Base-by-base conservation (phyloP, 2,888 invertebrate genomes). In the Drosophila longiperda region DNA sequence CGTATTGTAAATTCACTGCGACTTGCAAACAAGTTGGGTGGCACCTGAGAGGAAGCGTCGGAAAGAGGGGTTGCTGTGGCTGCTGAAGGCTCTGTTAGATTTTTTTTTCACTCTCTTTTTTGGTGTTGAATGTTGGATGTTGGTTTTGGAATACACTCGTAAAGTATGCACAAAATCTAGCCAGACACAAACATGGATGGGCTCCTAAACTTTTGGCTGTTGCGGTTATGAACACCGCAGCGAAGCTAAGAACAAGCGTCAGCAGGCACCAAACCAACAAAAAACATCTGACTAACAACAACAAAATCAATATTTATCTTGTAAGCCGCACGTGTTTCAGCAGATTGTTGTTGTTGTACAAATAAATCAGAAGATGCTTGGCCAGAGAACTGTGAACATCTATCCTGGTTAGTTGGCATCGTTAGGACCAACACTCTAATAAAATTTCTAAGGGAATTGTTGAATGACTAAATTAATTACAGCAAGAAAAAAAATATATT, bases 291-390 rank as follows among this genome's bases (percentile, higher is more conserved):
- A 63, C 52, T 61, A 76, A 58, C 73, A 80, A 58, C 81, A 81
- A 72, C 71, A 87, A 80, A 85, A 84, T 89, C 85, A 87, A 85
- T 85, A 85, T 85, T 89, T 84, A 71, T 84, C 84, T 85, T 89
- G 89, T 89, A 83, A 83, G 77, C 89, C 89, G 82, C 87, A 85
- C 89, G 87, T 85, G 84, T 83, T 74, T 73, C 57, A 62, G 15
- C 45, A 4, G 48, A 42, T 48, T 74, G 62, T 64, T 68, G 50
- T 65, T 68, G 63, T 52, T 70, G 72, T 59, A 50, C 53, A 71
- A 75, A 63, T 49, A 45, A n/a, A 32, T 17, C 52, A 64, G 34
- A 52, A 48, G 38, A 36, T 38, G 34, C 29, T 20, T 33, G 53
- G 20, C n/a, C 23, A n/a, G 29, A 15, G 33, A 63, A 54, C 66